Evolutionary conservation across 2,888 invertebrate genomes (phyloP).

Genomic region (Drosophila anomelani): DNA sequence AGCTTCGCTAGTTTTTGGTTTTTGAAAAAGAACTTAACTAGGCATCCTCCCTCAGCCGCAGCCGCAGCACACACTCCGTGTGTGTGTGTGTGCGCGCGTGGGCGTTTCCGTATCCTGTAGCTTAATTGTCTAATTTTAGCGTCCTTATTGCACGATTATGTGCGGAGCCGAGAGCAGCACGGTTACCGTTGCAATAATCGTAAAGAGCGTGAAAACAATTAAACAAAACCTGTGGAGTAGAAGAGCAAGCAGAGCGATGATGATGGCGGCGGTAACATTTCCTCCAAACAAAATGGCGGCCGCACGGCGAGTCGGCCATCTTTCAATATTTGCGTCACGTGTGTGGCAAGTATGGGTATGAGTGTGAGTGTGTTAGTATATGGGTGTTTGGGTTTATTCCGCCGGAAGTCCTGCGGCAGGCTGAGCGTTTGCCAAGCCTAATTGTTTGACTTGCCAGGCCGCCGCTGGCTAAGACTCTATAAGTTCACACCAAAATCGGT

Average conservation of each 20-base stretch:
- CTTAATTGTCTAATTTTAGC: conserved; percentile 68
- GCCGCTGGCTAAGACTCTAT: conserved; percentile 39
- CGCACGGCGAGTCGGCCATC: conserved; percentile 38
- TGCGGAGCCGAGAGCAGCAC: conserved; percentile 96
- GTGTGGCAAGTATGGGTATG: neutral
- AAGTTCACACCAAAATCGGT: conserved; percentile 33
- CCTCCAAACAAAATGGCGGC: conserved; percentile 52
- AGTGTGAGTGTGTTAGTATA: neutral
- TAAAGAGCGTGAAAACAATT: conserved; percentile 97
- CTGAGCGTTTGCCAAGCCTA: conserved; percentile 49
- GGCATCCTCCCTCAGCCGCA: conserved; percentile 24
- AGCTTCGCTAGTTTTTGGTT: conserved; percentile 61
- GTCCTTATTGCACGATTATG: conserved; percentile 94
- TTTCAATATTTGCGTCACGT: conserved; percentile 58
- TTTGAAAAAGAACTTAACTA: conserved; percentile 74
- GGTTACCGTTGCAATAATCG: conserved; percentile 95
- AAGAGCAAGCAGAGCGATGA: conserved; percentile 26
- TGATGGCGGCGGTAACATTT: conserved; percentile 3
- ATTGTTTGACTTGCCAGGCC: conserved; percentile 69
- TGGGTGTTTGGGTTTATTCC: conserved; percentile 38
- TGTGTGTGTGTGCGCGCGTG: conserved; percentile 12
- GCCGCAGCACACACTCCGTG: conserved; percentile 12
- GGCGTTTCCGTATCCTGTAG: conserved; percentile 47
- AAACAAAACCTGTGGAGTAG: conserved; percentile 91
- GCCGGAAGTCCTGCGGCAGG: conserved; percentile 66